These are phyloP conservation scores for Spodoptera litura DNA, from an alignment of 1,140 invertebrate species.

Conservation along the genomic window DNA sequence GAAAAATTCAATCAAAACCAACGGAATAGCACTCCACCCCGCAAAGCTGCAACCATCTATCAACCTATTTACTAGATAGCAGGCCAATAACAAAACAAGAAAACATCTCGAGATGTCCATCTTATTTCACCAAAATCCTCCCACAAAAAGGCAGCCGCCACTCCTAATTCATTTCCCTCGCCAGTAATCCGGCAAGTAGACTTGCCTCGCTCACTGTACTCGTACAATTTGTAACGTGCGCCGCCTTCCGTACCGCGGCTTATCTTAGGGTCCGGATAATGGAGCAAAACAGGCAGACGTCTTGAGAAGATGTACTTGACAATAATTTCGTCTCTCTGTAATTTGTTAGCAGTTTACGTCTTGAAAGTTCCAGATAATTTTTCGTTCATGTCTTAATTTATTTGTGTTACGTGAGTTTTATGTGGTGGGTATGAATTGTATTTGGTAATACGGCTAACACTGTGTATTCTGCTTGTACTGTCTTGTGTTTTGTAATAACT, in stretches of 20 bases:
- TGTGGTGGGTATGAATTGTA: neutral
- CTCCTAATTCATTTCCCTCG: constrained; percentile 24
- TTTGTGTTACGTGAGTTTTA: neutral
- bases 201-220: neutral
- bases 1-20: too few species aligned
- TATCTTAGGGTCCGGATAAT: constrained; percentile 19
- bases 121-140: neutral
- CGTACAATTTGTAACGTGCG: constrained; percentile 9
- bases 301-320: constrained; percentile 19
- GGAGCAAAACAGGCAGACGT: constrained; percentile 21
- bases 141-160: neutral
- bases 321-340: constrained; percentile 28
- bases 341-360: constrained; percentile 20
- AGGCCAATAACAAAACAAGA: neutral
- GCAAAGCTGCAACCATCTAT: too few species aligned
- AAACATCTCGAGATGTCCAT: neutral
- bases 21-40: too few species aligned
- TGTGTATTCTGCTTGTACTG: too few species aligned
- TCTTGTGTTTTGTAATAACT: too few species aligned
- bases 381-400: neutral
- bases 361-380: neutral
- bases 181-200: constrained; percentile 13
- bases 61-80: neutral
- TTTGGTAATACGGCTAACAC: too few species aligned
- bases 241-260: neutral